phyloP scores from a whole-genome alignment of 2,797 vertebrate genomes.

The Dendrocincla tyrannina region DNA sequence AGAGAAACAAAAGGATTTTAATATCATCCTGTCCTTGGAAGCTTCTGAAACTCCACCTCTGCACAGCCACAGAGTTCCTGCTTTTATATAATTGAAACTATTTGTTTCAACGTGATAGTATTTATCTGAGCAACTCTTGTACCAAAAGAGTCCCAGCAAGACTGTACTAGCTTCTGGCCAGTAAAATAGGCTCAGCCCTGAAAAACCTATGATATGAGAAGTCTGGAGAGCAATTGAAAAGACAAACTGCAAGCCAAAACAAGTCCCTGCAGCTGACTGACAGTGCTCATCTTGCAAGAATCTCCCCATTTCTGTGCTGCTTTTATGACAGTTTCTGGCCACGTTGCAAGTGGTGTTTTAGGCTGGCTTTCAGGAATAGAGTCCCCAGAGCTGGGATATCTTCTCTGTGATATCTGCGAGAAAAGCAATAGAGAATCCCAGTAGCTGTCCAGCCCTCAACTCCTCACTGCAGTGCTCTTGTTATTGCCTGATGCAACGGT shows the following conservation, averaged over 20 bases:
- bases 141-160: background rate
- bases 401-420: background rate
- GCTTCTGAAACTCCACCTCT: background rate
- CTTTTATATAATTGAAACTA: slow-evolving; percentile 26
- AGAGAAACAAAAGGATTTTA: background rate
- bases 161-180: background rate
- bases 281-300: background rate
- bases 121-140: background rate
- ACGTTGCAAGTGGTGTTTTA: background rate
- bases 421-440: background rate
- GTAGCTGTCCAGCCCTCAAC: background rate
- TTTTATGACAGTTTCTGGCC: background rate
- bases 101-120: background rate
- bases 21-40: background rate
- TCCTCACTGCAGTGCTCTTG: background rate
- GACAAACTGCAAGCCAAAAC: background rate
- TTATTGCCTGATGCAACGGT: background rate
- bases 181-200: background rate
- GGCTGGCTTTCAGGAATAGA: background rate
- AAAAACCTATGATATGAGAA: background rate
- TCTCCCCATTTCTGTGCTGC: background rate
- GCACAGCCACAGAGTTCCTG: background rate
- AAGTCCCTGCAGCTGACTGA: background rate
- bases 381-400: background rate
- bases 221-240: slow-evolving; percentile 13